These are phyloP conservation scores for Fistularia tabacaria DNA, from an alignment of 2,797 vertebrate genomes.

Conservation along the genomic window DNA sequence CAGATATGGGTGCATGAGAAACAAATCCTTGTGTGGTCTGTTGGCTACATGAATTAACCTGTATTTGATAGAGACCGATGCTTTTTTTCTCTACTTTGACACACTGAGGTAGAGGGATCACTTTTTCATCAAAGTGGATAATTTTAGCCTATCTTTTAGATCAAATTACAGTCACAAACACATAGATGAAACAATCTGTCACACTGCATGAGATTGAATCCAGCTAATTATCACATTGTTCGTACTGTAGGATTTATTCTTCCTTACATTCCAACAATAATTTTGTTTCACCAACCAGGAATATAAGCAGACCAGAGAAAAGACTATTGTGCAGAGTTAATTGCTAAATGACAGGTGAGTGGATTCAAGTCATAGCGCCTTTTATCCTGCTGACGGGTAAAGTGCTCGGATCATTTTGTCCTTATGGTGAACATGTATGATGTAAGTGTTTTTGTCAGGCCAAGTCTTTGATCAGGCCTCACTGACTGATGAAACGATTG, in stretches of 20 bases:
- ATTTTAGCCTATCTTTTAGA: too few relatives aligned
- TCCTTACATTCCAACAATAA: background rate
- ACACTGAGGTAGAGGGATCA: too few relatives aligned
- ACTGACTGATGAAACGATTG: constrained; percentile 45
- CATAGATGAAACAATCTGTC: too few relatives aligned
- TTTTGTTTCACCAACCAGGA: background rate
- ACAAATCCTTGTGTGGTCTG: background rate
- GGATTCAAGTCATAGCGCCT: constrained; percentile 17
- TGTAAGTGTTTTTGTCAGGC: constrained; percentile 28
- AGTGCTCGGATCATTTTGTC: constrained; percentile 22
- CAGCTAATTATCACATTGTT: too few relatives aligned
- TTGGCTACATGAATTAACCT: too few relatives aligned
- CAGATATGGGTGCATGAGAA: constrained; percentile 4
- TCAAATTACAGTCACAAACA: too few relatives aligned
- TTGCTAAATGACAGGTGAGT: constrained; percentile 27
- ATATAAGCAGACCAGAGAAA: background rate
- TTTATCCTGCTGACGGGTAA: constrained; percentile 27
- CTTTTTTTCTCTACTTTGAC: background rate
- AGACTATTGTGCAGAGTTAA: constrained; percentile 4
- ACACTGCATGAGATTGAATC: background rate
- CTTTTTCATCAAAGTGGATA: too few relatives aligned
- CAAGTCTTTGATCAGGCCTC: constrained; percentile 44
- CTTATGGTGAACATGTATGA: constrained; percentile 27
- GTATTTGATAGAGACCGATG: too few relatives aligned
- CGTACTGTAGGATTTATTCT: background rate